Evolutionary conservation across 2,113 vertebrate species (phyloP), one percentile per base, ranked within the genome.

Genomic region (Melanerpes formicivorus): DNA sequence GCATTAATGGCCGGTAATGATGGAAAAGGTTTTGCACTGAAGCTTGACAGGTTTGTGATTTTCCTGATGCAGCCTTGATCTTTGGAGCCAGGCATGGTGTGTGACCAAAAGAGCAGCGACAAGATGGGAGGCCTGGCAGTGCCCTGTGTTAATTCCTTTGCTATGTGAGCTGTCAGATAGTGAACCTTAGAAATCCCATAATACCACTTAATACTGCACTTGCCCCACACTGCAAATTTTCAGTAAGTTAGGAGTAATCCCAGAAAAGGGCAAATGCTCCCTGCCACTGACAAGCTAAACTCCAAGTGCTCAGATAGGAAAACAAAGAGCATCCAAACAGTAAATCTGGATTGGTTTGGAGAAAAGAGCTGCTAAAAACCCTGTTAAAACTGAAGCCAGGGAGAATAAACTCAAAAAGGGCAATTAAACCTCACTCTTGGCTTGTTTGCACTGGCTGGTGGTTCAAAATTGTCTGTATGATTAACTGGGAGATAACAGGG

Each of bases 41-140:
- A 90, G 94, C 82, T 74, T 7, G 50, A 69, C 76, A 78, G 54
- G 34, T 96, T 96, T 96, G 94, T 96, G 96, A 96, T 96, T 95
- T 93, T 95, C 95, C 96, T 90, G 94, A 94, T 91, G 96, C 94
- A 83, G 84, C n/a, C 8, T 18, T 9, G 22, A 5, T 34, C 46
- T 55, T 54, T 66, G 91, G 71, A 72, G 42, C 1, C 5, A 37
- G 71, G 83, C 54, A 25, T 4, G 2, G 59, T 3, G 32, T 22
- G 70, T 46, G 84, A 62, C 71, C 25, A 34, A 50, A 63, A 37
- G 59, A 65, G 56, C 65, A n/a, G 70, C 2, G 65, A 73, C 56
- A 37, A 37, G 64, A n/a, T 34, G 79, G 2, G 65, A 48, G 63
- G 63, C 50, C 63, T n/a, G 82, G 18, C 50, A 59, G 44, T 80